phyloP scores from a whole-genome alignment of 2,888 invertebrate species.

The Agonopterix heracliana region DNA sequence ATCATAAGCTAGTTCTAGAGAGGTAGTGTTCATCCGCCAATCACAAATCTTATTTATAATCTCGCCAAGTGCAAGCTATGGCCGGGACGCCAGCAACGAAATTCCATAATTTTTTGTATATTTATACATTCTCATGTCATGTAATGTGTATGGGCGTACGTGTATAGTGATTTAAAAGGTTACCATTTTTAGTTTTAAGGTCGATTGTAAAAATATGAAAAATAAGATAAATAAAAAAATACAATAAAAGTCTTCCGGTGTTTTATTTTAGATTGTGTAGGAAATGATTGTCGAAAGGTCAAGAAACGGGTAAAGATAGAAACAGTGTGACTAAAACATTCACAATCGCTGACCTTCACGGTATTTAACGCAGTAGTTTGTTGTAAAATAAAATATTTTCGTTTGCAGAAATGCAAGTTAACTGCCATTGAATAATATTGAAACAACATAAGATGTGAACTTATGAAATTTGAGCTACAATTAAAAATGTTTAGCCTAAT shows the following conservation, averaged over 20 bases:
- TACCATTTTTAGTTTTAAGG: conserved; percentile 67
- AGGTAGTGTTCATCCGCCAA: conserved; percentile 31
- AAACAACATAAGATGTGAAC: conserved; percentile 12
- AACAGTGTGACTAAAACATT: conserved; percentile 25
- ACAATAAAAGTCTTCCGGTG: conserved; percentile 24
- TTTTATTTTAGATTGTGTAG: conserved; percentile 31
- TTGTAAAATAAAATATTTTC: conserved; percentile 31
- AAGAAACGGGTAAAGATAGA: conserved; percentile 23
- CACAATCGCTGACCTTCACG: conserved; percentile 55
- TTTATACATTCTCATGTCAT: conserved; percentile 53
- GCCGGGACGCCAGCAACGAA: conserved; percentile 66
- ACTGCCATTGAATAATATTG: conserved; percentile 8
- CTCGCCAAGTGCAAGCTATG: conserved; percentile 41
- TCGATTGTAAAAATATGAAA: conserved; percentile 56
- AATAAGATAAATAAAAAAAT: conserved; percentile 47
- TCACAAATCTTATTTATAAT: conserved; percentile 51
- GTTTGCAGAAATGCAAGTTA: conserved; percentile 7
- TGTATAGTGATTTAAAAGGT: conserved; percentile 70
- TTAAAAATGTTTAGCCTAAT: too few relatives aligned
- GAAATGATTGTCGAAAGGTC: conserved; percentile 28
- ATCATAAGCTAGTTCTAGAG: conserved; percentile 44
- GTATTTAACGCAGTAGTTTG: conserved; percentile 16
- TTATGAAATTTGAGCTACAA: neutral
- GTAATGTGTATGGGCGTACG: conserved; percentile 51
- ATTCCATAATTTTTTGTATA: conserved; percentile 59